Base-by-base conservation (phyloP, 2,113 vertebrate genomes). In the Sylvietta virens region DNA sequence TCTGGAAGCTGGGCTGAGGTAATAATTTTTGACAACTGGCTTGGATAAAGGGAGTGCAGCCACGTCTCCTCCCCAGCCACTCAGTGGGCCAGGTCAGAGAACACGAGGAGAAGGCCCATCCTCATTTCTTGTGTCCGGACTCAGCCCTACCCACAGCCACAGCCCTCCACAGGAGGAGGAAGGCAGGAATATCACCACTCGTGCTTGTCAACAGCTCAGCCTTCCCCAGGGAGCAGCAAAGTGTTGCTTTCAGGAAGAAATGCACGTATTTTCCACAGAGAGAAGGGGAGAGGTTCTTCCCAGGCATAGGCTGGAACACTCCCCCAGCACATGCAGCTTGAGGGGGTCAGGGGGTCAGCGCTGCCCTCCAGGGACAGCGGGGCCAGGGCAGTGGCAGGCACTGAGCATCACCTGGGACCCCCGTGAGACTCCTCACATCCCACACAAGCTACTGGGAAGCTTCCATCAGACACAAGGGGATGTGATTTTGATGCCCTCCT, bases 291-390 rank as follows among this genome's bases (percentile, higher is more conserved):
- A 78, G 39, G 81, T n/a, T 88, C 62, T 90, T 82, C 39, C n/a
- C 33, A 66, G 58, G 12, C 62, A 74, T 50, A 57, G 23, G 65
- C 4, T 4, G 8, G 7, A 51, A 16, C 60, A 74, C 0, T 26
- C 44, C 48, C 56, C 3, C 1, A 50, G 56, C 39, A 19, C 4
- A 9, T 0, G 0, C 53, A 45, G 50, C n/a, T 26, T 24, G 1
- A 53, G 44, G 39, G 24, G 35, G 42, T 15, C 3, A 2, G 2
- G 33, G 64, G 42, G 53, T 27, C 53, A 64, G n/a, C 5, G 39
- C 57, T 60, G 65, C 40, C 51, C 40, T 33, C 1, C 2, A 51
- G n/a, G 37, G n/a, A 70, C 22, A 42, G 22, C 17, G 19, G 31
- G 12, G 2, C 4, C 3, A 10, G 16, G 60, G 18, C 42, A 39